These are phyloP conservation scores for Propithecus perrieri DNA, from an alignment of 2,797 vertebrate species.

Conservation along the genomic window DNA sequence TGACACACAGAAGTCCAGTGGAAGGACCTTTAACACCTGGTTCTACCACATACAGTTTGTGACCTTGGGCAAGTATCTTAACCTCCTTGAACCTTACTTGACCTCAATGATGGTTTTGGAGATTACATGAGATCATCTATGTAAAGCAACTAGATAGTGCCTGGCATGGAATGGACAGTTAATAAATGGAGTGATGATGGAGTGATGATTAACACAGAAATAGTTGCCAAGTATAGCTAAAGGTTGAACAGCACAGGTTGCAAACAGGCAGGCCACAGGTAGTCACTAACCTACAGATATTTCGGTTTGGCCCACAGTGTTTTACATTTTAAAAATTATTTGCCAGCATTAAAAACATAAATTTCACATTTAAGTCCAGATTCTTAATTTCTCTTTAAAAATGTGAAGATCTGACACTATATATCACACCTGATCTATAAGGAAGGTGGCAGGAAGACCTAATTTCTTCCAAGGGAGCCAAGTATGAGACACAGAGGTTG, in stretches of 20 bases:
- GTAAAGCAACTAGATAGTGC: background rate
- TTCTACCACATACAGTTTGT: background rate
- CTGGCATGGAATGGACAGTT: background rate
- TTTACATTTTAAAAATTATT: conserved; percentile 12
- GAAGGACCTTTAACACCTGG: background rate
- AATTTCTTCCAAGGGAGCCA: background rate
- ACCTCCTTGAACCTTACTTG: conserved; percentile 39
- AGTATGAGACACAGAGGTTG: background rate
- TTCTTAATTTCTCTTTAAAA: conserved; percentile 26
- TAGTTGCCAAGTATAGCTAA: background rate
- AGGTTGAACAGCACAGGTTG: background rate
- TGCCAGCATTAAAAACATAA: conserved; percentile 25
- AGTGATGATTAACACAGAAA: background rate
- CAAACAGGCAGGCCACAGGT: background rate
- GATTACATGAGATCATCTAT: conserved; percentile 29
- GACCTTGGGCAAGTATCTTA: conserved; percentile 19
- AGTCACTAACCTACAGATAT: background rate
- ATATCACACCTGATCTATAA: background rate
- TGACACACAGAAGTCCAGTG: background rate
- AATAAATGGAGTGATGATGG: background rate
- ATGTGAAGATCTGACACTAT: background rate
- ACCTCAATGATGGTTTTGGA: conserved; percentile 48
- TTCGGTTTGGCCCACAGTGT: background rate
- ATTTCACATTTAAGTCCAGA: background rate
- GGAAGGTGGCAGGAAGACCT: background rate